Percentiles rank a stretch among this genome's conserved stretches.
Evolutionary conservation across 2,888 invertebrate species (phyloP).

Genomic region (Neria commutata): DNA sequence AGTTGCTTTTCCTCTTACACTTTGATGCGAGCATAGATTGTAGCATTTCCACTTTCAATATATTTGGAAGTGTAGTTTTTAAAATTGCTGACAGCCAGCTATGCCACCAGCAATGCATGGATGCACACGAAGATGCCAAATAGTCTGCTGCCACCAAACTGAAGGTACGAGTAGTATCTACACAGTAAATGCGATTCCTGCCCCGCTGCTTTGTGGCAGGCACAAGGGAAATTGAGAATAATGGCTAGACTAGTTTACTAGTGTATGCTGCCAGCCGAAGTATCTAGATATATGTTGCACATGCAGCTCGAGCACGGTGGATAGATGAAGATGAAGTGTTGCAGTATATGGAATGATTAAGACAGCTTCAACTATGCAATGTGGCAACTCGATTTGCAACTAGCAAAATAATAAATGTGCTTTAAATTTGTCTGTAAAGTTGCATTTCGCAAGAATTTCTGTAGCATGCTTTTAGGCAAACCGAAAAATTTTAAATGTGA

Average conservation of each 20-base stretch:
- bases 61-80: neutral
- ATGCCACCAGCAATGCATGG: neutral
- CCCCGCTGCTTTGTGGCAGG: neutral
- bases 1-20: too few species aligned
- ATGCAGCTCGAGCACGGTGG: too few species aligned
- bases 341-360: neutral
- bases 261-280: constrained; percentile 1
- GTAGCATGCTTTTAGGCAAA: neutral
- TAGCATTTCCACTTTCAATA: too few species aligned
- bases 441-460: neutral
- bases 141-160: too few species aligned
- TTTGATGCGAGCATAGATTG: too few species aligned
- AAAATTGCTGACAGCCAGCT: neutral
- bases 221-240: constrained; percentile 14
- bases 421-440: neutral
- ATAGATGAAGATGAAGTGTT: neutral
- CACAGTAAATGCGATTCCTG: too few species aligned
- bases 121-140: too few species aligned
- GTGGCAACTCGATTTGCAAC: too few species aligned
- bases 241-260: constrained; percentile 6
- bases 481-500: too few species aligned
- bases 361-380: too few species aligned
- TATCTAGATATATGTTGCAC: neutral
- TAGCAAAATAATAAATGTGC: neutral
- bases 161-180: too few species aligned